Percentiles rank a stretch among this genome's conserved stretches.
phyloP scores from a whole-genome alignment of 2,113 vertebrate genomes.

The Rhinopithecus roxellana region DNA sequence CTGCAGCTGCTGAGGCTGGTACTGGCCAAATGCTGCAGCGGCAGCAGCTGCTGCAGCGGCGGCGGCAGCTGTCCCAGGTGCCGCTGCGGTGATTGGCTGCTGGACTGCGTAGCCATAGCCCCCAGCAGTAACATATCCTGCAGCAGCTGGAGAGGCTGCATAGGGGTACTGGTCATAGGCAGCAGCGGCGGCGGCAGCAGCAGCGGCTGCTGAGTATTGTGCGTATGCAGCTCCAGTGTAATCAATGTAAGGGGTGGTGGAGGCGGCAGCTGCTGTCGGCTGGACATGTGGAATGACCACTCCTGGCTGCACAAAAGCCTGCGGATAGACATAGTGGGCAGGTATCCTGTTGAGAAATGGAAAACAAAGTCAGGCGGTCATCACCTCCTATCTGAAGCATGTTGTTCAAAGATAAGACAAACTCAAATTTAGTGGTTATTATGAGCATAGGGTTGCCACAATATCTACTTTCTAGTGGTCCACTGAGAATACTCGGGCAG shows the following conservation, averaged over 20 bases:
- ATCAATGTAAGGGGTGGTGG: conserved; percentile 95
- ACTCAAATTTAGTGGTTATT: conserved; percentile 93
- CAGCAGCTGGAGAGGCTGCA: conserved; percentile 92
- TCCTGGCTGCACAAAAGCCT: conserved; percentile 98
- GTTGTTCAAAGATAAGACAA: conserved; percentile 82
- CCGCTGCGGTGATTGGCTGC: conserved; percentile 91
- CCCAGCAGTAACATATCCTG: conserved; percentile 92
- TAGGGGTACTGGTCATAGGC: conserved; percentile 97
- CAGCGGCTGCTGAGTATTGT: conserved; percentile 92
- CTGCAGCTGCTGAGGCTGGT: conserved; percentile 98
- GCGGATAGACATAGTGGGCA: conserved; percentile 98
- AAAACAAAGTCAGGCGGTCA: conserved; percentile 76
- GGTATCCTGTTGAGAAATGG: conserved; percentile 92
- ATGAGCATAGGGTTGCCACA: conserved; percentile 97
- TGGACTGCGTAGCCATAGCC: conserved; percentile 96
- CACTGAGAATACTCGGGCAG: neutral
- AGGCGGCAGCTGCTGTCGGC: conserved; percentile 88
- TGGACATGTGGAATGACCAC: conserved; percentile 97
- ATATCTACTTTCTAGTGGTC: conserved; percentile 82
- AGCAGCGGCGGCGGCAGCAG: conserved; percentile 85
- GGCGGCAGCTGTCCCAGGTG: conserved; percentile 91
- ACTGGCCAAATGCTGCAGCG: conserved; percentile 93
- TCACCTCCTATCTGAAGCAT: neutral
- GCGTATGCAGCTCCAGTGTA: conserved; percentile 97
- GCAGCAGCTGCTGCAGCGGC: conserved; percentile 91